These are phyloP conservation scores for Solea solea DNA, from an alignment of 2,113 vertebrate genomes.

Conservation along the genomic window DNA sequence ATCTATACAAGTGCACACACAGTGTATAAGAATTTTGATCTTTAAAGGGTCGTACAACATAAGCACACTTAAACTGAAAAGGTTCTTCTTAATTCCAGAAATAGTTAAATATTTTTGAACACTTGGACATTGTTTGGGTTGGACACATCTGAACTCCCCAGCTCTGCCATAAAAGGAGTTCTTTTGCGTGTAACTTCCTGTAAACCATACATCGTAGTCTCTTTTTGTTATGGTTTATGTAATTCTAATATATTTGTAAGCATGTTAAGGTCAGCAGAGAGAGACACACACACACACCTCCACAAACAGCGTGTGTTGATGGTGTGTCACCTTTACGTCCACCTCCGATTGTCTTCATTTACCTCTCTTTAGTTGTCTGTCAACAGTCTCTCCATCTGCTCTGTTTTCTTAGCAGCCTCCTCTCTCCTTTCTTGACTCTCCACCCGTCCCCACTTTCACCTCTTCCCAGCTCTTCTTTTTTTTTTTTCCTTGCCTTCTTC, in stretches of 20 bases:
- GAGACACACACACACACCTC: neutral
- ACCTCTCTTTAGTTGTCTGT: constrained; percentile 53
- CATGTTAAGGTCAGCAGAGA: constrained; percentile 1
- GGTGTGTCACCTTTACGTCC: constrained; percentile 26
- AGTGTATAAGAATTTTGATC: neutral
- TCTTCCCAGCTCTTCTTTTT: constrained; percentile 42
- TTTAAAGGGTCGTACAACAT: neutral
- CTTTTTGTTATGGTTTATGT: no score
- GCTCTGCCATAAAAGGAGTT: neutral
- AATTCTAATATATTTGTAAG: no score
- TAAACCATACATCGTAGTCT: neutral
- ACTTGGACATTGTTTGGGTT: neutral
- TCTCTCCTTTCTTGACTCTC: constrained; percentile 26
- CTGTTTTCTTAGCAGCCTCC: constrained; percentile 38
- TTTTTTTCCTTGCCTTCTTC: constrained; percentile 22
- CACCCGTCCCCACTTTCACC: constrained; percentile 45
- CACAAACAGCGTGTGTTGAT: neutral
- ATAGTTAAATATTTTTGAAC: constrained; percentile 3
- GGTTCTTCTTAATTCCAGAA: neutral
- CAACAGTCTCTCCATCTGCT: constrained; percentile 41
- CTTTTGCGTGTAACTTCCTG: neutral
- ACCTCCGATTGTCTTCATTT: constrained; percentile 36
- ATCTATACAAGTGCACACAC: neutral
- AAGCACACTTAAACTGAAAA: neutral
- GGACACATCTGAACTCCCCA: neutral